These are phyloP conservation scores for Thamnophis elegans DNA, from an alignment of 2,797 vertebrate species.

Conservation along the genomic window DNA sequence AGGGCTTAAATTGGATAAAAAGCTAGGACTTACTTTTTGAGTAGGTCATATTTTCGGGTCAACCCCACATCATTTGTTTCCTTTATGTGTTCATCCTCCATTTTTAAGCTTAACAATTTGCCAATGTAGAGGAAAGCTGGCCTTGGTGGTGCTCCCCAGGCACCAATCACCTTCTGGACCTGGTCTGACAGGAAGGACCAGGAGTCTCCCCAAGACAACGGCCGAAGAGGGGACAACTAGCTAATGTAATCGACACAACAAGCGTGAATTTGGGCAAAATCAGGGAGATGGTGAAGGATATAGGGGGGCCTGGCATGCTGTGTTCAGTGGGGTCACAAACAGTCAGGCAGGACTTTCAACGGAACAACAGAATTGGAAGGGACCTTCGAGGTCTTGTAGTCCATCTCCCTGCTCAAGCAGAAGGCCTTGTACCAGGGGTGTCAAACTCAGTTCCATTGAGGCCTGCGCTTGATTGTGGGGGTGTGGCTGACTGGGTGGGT, in stretches of 20 bases:
- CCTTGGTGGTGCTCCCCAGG: background rate
- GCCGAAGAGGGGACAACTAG: background rate
- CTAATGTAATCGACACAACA: background rate
- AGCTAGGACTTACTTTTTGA: too few relatives aligned
- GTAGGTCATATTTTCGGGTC: too few relatives aligned
- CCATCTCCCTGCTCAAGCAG: background rate
- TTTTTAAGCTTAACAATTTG: too few relatives aligned
- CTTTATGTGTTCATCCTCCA: too few relatives aligned
- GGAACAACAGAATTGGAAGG: background rate
- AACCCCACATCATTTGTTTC: too few relatives aligned
- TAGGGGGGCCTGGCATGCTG: too few relatives aligned
- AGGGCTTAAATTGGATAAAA: too few relatives aligned
- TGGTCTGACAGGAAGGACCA: background rate
- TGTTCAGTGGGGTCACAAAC: background rate
- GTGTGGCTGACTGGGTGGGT: too few relatives aligned
- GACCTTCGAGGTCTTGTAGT: background rate
- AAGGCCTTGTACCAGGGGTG: background rate
- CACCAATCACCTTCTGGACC: background rate
- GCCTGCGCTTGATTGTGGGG: too few relatives aligned
- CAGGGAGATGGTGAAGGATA: background rate
- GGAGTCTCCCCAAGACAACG: too few relatives aligned
- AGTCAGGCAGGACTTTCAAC: background rate
- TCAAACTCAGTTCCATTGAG: too few relatives aligned
- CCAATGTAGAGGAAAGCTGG: background rate
- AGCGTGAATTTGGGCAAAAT: background rate